Base-by-base conservation (phyloP, 2,888 invertebrate genomes). In the Cryptus armator region DNA sequence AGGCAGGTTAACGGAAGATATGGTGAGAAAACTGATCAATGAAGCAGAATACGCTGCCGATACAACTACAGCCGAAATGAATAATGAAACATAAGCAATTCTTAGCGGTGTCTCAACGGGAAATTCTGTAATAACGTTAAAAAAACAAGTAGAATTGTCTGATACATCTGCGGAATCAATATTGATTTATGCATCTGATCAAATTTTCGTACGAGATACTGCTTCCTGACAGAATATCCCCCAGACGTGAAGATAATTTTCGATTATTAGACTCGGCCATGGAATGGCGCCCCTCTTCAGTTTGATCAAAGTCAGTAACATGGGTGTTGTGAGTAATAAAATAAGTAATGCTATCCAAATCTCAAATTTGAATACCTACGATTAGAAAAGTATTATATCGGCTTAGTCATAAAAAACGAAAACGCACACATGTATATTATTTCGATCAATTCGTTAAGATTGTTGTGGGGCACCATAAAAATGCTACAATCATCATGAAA, bases 181-280 rank as follows among this genome's bases (percentile, higher is more conserved):
- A 43, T 12, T 66, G 16, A 1, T 6, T 3, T n/a, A n/a, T 43
- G 6, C 2, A 10, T 12, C 43, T n/a, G 14, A 51, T 48, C 0
- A 83, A 87, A 24, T 67, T 59, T 10, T 29, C 62, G 74, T 81
- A 91, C 91, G 87, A 56, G 86, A 37, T 44, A 90, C 64, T 4
- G 89, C 89, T 71, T 92, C 92, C 37, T 90, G 89, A 43, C 92
- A 92, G 44, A 91, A 87, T 56, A 91, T 90, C 10, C 91, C 91
- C 89, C 89, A 91, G 32, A 90, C 82, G n/a, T 78, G 48, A 10
- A 89, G 80, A 62, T 86, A 86, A 66, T 89, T 85, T 2, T 89
- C 86, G 16, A 66, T 48, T 14, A 89, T 14, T 0, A 85, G 37
- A 12, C 77, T 10, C 10, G 29, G 2, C 4, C 71, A 29, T 0